Percentiles rank a stretch among this genome's conserved stretches.
These are phyloP conservation scores for Melipona bicolor DNA, from an alignment of 2,888 invertebrate genomes.

Conservation along the genomic window DNA sequence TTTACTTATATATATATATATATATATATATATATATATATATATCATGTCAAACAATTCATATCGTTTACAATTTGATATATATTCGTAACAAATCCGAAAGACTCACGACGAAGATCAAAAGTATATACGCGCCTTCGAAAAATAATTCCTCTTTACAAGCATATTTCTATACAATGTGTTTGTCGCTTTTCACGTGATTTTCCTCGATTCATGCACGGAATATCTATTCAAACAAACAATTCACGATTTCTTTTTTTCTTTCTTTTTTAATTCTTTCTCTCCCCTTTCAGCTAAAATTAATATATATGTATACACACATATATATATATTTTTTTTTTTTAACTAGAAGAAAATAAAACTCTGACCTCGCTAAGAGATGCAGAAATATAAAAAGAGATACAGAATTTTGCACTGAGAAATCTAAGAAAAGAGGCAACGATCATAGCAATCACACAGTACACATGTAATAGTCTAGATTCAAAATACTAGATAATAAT, in stretches of 20 bases:
- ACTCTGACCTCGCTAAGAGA: not conserved
- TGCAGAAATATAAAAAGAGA: not conserved
- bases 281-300: not conserved
- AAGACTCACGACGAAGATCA: slow-evolving; percentile 14
- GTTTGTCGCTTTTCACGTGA: not conserved
- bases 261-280: not conserved
- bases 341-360: not conserved
- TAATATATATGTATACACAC: not conserved
- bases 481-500: slow-evolving; percentile 35
- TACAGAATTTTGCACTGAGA: slow-evolving; percentile 49
- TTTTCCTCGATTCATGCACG: too few species aligned
- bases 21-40: not conserved
- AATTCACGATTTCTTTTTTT: too few species aligned
- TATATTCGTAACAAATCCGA: not conserved
- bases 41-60: not conserved
- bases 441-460: slow-evolving; percentile 50
- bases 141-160: slow-evolving; percentile 25
- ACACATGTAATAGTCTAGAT: slow-evolving; percentile 47
- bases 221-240: not conserved
- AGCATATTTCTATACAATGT: slow-evolving; percentile 44
- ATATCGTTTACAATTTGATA: not conserved
- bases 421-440: slow-evolving; percentile 17
- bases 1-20: not conserved
- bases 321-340: not conserved
- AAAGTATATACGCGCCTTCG: slow-evolving; percentile 34